These are phyloP conservation scores for Caracal caracal DNA, from an alignment of 2,113 vertebrate species.

Conservation along the genomic window DNA sequence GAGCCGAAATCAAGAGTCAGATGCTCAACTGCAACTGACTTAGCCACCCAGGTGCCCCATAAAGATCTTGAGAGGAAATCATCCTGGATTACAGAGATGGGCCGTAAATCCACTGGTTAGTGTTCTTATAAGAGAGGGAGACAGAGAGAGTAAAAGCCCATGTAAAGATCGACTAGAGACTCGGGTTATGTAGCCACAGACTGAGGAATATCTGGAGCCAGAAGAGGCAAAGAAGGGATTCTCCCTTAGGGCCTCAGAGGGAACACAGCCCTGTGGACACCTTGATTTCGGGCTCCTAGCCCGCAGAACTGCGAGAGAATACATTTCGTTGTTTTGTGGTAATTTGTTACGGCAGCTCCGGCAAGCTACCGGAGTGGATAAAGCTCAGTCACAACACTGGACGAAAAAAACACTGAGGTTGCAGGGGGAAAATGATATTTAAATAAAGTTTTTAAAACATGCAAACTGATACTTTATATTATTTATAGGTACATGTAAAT, in stretches of 20 bases:
- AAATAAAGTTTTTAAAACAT: background rate
- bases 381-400: background rate
- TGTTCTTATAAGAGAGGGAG: background rate
- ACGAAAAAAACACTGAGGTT: background rate
- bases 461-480: background rate
- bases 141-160: background rate
- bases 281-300: background rate
- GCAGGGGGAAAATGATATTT: background rate
- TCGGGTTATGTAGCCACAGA: background rate
- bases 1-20: too few species aligned
- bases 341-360: background rate
- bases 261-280: background rate
- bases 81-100: background rate
- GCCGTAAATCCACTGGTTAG: background rate
- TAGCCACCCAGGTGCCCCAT: too few species aligned
- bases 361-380: background rate
- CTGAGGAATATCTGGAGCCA: background rate
- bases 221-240: background rate
- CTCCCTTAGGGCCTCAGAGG: background rate
- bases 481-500: background rate
- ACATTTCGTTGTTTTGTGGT: background rate
- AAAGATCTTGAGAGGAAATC: background rate
- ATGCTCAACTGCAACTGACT: too few species aligned
- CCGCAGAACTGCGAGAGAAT: background rate
- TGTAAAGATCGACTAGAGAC: background rate